phyloP scores from a whole-genome alignment of 2,888 invertebrate genomes.

The Dorcus parallelipipedus region DNA sequence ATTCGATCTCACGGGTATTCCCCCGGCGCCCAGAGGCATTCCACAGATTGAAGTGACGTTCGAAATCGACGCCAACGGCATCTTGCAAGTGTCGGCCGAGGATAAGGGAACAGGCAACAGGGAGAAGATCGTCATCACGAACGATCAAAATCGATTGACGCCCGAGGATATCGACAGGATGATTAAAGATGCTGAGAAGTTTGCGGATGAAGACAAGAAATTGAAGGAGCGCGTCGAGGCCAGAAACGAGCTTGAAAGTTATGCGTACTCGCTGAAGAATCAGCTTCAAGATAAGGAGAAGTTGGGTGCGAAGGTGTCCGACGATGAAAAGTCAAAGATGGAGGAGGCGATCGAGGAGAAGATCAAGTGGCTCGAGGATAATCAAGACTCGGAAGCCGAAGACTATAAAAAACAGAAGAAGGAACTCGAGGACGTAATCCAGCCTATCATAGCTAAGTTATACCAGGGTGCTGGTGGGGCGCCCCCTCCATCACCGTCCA shows the following conservation, averaged over 20 bases:
- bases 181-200: conserved; percentile 99
- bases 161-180: conserved; percentile 98
- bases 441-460: conserved; percentile 95
- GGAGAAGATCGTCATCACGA: conserved; percentile 98
- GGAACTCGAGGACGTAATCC: conserved; percentile 89
- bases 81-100: conserved; percentile 94
- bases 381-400: conserved; percentile 88
- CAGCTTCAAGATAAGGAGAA: conserved; percentile 96
- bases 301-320: conserved; percentile 84
- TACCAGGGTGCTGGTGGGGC: conserved; percentile 84
- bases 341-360: conserved; percentile 94
- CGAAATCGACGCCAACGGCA: conserved; percentile 93
- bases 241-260: conserved; percentile 94
- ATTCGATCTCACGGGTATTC: conserved; percentile 96
- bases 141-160: conserved; percentile 94
- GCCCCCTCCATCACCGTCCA: conserved; percentile 66
- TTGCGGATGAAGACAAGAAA: conserved; percentile 98
- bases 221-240: conserved; percentile 94
- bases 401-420: conserved; percentile 95
- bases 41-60: conserved; percentile 94
- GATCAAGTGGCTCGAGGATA: conserved; percentile 97
- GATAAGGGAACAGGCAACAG: conserved; percentile 99
- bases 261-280: conserved; percentile 96
- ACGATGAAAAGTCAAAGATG: conserved; percentile 91
- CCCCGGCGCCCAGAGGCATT: conserved; percentile 89